These are phyloP conservation scores for Crepidodera aurea DNA, from an alignment of 2,888 invertebrate genomes.

Conservation along the genomic window DNA sequence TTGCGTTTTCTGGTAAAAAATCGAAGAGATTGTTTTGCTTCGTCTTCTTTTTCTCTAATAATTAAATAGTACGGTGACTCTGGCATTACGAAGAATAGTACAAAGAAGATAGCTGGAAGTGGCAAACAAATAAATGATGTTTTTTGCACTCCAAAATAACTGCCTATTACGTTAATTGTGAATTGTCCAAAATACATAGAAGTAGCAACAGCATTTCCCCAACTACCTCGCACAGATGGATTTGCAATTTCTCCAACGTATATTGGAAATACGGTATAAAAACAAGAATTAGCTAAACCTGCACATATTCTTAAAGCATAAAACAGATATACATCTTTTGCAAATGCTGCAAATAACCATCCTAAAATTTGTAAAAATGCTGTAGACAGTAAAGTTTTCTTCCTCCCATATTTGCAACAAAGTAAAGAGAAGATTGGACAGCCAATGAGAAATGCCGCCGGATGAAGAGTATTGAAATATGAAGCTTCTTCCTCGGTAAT, in stretches of 20 bases:
- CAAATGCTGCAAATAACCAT: conserved; percentile 44
- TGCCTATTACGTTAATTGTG: conserved; percentile 14
- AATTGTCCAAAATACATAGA: conserved; percentile 14
- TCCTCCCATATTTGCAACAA: conserved; percentile 50
- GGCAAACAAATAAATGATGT: conserved; percentile 67
- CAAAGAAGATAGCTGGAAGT: conserved; percentile 66
- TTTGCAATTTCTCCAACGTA: conserved; percentile 31
- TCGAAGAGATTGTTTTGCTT: conserved; percentile 46
- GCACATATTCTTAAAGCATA: conserved; percentile 48
- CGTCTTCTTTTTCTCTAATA: conserved; percentile 44
- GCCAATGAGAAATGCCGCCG: conserved; percentile 45
- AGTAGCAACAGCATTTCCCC: conserved; percentile 25
- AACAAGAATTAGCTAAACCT: conserved; percentile 46
- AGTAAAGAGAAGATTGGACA: conserved; percentile 46
- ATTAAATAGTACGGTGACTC: conserved; percentile 61
- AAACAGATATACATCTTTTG: conserved; percentile 47
- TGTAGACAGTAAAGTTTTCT: conserved; percentile 46
- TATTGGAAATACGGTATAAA: conserved; percentile 36
- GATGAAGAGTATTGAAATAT: conserved; percentile 52
- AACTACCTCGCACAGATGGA: conserved; percentile 25
- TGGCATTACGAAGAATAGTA: conserved; percentile 68
- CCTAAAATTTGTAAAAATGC: conserved; percentile 47
- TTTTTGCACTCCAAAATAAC: conserved; percentile 59
- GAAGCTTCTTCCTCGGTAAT: conserved; percentile 53
- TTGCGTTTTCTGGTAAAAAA: conserved; percentile 44